phyloP scores from a whole-genome alignment of 2,113 vertebrate genomes.

The Thamnaconus septentrionalis region DNA sequence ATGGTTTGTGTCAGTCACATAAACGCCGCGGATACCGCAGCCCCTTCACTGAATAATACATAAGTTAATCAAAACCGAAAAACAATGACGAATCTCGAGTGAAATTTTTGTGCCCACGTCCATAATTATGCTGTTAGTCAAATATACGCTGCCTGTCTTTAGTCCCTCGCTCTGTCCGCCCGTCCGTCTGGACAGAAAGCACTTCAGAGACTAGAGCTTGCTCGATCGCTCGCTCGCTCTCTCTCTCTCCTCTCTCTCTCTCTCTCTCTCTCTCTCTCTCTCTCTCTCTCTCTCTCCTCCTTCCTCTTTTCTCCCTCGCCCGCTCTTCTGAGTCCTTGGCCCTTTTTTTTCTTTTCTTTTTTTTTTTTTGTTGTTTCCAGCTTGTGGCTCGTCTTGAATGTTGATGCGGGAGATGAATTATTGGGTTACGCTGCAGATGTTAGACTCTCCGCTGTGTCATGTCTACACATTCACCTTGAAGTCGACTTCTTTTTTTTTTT shows the following conservation, averaged over 20 bases:
- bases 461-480: constrained; percentile 75
- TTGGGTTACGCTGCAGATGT: constrained; percentile 72
- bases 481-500: constrained; percentile 34
- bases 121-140: constrained; percentile 14
- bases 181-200: neutral
- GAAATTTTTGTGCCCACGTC: neutral
- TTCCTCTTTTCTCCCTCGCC: constrained; percentile 22
- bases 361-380: constrained; percentile 70
- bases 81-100: neutral
- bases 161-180: neutral
- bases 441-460: constrained; percentile 66
- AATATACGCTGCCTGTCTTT: constrained; percentile 10
- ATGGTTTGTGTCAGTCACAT: too few relatives aligned
- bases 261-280: constrained; percentile 26
- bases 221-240: constrained; percentile 21
- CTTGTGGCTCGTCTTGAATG: constrained; percentile 71
- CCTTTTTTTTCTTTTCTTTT: constrained; percentile 48
- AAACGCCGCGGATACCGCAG: too few relatives aligned
- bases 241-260: constrained; percentile 45
- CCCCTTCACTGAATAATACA: neutral
- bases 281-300: constrained; percentile 43
- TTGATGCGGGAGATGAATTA: constrained; percentile 72
- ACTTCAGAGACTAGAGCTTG: constrained; percentile 1
- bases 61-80: neutral
- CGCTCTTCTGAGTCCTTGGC: constrained; percentile 51